These are phyloP conservation scores for Osedax frankpressi DNA, from an alignment of 2,888 invertebrate genomes.

Conservation along the genomic window DNA sequence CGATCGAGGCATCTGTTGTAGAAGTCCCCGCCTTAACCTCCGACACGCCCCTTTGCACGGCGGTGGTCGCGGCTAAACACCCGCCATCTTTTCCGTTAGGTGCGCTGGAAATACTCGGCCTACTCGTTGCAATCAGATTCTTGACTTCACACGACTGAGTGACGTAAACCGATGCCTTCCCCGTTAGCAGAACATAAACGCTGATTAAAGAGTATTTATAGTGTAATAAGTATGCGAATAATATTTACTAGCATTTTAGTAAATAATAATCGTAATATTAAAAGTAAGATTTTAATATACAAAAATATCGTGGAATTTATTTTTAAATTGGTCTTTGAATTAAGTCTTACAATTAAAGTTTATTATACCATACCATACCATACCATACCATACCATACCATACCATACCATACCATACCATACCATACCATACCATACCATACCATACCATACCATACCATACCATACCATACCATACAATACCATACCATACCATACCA, in stretches of 20 bases:
- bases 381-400: too few relatives aligned
- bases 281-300: not conserved
- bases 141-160: conserved; percentile 33
- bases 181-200: conserved; percentile 39
- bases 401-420: too few relatives aligned
- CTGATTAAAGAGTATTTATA: conserved; percentile 25
- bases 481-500: too few relatives aligned
- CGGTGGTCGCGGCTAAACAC: not conserved
- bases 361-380: too few relatives aligned
- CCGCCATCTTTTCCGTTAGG: conserved; percentile 3
- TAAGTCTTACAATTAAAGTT: too few relatives aligned
- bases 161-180: conserved; percentile 37
- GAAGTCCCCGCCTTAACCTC: not conserved
- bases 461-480: too few relatives aligned
- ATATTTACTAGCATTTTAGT: too few relatives aligned
- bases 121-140: conserved; percentile 20
- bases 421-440: too few relatives aligned
- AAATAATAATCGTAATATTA: not conserved
- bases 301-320: too few relatives aligned
- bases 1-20: not conserved
- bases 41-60: conserved; percentile 32
- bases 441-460: too few relatives aligned
- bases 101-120: conserved; percentile 1
- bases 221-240: not conserved
- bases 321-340: too few relatives aligned